Evolutionary conservation across 2,113 vertebrate species (phyloP).

Genomic region (Hydrolagus affinis): DNA sequence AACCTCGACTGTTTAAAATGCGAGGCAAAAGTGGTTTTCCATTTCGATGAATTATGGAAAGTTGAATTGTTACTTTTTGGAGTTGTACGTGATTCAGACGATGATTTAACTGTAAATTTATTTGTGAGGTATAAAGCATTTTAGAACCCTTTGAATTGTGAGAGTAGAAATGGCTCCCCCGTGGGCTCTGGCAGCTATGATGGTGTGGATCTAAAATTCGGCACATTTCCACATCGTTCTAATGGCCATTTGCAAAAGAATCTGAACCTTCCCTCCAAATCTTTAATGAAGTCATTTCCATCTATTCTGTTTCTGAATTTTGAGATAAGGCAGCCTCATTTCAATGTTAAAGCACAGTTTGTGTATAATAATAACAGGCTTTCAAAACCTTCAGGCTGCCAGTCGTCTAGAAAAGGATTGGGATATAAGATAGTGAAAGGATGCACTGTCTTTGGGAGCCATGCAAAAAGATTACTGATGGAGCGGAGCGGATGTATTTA

Average conservation of each 20-base stretch:
- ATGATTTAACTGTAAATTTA: background rate
- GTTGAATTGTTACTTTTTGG: background rate
- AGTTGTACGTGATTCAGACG: background rate
- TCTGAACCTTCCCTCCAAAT: background rate
- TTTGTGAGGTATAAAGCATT: background rate
- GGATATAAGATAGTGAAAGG: background rate
- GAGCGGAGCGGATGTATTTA: background rate
- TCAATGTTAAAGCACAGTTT: background rate
- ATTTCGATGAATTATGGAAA: background rate
- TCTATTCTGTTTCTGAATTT: background rate
- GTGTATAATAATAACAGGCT: slow-evolving; percentile 5
- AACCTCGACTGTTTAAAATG: background rate
- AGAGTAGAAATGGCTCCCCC: background rate
- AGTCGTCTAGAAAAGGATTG: background rate
- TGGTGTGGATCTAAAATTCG: background rate
- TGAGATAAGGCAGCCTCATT: background rate
- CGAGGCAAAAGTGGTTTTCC: background rate
- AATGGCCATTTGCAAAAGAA: background rate
- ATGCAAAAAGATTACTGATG: background rate
- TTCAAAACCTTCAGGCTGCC: background rate
- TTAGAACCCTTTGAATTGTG: background rate
- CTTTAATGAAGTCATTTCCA: background rate
- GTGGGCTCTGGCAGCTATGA: background rate
- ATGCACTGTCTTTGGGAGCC: background rate
- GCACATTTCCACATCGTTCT: background rate